Evolutionary conservation across 2,888 invertebrate genomes (phyloP).

Genomic region (Drosophila prostipennis): DNA sequence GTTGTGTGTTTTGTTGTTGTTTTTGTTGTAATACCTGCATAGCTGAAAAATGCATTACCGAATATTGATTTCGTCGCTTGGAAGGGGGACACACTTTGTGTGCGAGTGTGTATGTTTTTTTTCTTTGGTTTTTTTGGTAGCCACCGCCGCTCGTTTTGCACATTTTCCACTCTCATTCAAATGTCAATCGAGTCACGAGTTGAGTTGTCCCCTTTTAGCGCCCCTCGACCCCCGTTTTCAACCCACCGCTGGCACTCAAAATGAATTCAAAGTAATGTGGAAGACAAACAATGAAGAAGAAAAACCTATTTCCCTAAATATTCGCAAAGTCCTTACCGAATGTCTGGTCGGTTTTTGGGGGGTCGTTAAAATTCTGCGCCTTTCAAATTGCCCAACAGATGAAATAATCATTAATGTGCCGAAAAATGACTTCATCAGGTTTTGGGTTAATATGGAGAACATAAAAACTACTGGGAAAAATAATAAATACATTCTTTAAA

Average conservation of each 20-base stretch:
- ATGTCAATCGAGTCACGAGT: slow-evolving; percentile 78
- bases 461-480: background rate
- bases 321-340: slow-evolving; percentile 22
- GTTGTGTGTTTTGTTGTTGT: slow-evolving; percentile 21
- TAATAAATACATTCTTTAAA: too few relatives aligned
- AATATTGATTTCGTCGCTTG: slow-evolving; percentile 63
- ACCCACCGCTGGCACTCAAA: slow-evolving; percentile 38
- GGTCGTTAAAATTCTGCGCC: slow-evolving; percentile 4
- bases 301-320: slow-evolving; percentile 67
- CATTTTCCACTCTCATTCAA: slow-evolving; percentile 76
- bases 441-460: background rate
- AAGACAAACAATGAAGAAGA: slow-evolving; percentile 43
- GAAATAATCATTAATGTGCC: slow-evolving; percentile 1
- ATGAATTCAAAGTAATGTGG: slow-evolving; percentile 41
- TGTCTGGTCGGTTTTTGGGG: background rate
- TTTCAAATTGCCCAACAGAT: slow-evolving; percentile 8
- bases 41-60: slow-evolving; percentile 65
- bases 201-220: slow-evolving; percentile 37
- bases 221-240: background rate
- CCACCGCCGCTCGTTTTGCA: slow-evolving; percentile 59
- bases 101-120: slow-evolving; percentile 15
- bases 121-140: slow-evolving; percentile 19
- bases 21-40: slow-evolving; percentile 60
- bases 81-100: slow-evolving; percentile 27
- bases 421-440: slow-evolving; percentile 4